phyloP scores from a whole-genome alignment of 2,797 vertebrate species.

The Pseudomugil gertrudae region DNA sequence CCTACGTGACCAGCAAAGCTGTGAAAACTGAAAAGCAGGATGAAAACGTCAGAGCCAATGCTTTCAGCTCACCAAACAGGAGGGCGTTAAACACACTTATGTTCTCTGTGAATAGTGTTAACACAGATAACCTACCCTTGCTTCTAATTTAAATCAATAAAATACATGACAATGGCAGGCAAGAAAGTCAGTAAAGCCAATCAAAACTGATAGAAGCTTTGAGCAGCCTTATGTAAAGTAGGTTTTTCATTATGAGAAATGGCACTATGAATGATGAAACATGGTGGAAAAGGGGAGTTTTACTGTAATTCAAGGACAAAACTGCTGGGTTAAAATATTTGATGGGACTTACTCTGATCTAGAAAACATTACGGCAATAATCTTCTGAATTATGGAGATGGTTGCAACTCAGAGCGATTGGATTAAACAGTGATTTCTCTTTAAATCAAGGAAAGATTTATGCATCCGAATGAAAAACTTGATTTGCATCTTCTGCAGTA shows the following conservation, averaged over 20 bases:
- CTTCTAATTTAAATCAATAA: neutral
- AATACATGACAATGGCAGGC: neutral
- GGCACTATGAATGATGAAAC: neutral
- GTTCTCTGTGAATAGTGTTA: slow-evolving; percentile 25
- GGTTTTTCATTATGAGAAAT: neutral
- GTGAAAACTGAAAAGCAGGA: slow-evolving; percentile 16
- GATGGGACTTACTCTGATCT: neutral
- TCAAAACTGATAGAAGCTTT: neutral
- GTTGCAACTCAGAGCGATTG: neutral
- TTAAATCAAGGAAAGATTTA: too few species aligned
- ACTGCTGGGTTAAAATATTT: neutral
- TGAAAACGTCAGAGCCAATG: slow-evolving; percentile 19
- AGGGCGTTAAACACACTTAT: slow-evolving; percentile 24
- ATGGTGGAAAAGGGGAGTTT: neutral
- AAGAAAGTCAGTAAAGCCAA: neutral
- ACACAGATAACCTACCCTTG: slow-evolving; percentile 8
- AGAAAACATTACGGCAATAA: neutral
- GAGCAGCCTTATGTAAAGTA: neutral
- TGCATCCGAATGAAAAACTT: too few species aligned
- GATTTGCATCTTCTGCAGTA: neutral
- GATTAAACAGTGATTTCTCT: neutral
- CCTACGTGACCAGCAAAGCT: neutral
- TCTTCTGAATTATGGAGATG: neutral
- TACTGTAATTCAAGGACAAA: neutral
- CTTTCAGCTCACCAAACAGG: slow-evolving; percentile 27